phyloP scores from a whole-genome alignment of 2,797 vertebrate genomes.

The Coilia nasus region DNA sequence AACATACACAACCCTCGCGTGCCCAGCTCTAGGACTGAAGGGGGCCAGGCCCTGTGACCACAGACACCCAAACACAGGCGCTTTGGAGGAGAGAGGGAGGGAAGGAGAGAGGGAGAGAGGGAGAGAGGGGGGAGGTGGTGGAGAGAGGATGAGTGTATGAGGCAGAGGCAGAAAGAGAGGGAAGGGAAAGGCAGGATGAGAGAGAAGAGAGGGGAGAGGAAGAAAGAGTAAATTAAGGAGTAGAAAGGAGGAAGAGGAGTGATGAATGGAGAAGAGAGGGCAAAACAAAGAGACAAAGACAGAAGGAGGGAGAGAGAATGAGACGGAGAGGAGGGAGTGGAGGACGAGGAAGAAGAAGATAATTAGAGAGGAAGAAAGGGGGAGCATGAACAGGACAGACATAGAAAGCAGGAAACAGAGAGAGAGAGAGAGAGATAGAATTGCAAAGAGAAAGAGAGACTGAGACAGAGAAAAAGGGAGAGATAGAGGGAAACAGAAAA shows the following conservation, averaged over 20 bases:
- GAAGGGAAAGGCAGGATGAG: too few species aligned
- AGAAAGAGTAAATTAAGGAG: too few species aligned
- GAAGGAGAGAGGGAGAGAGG: neutral
- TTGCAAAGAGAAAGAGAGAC: neutral
- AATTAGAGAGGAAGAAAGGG: neutral
- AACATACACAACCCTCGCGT: neutral
- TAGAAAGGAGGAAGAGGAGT: too few species aligned
- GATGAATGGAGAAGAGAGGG: too few species aligned
- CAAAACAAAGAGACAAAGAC: neutral
- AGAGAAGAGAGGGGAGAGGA: neutral
- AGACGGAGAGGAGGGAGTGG: neutral
- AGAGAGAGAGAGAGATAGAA: neutral
- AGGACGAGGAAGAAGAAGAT: neutral
- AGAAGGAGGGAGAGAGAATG: neutral
- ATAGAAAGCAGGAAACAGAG: neutral
- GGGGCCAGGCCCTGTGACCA: neutral
- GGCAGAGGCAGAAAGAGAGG: neutral
- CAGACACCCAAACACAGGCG: slow-evolving; percentile 32
- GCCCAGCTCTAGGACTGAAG: neutral
- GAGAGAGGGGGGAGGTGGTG: slow-evolving; percentile 21
- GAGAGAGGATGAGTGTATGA: neutral
- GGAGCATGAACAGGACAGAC: neutral
- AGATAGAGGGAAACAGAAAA: too few species aligned
- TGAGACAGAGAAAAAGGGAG: neutral
- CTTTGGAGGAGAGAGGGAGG: neutral